Percentiles rank a stretch among this genome's conserved stretches.
phyloP scores from a whole-genome alignment of 2,888 invertebrate genomes.

The Melanotus villosus region DNA sequence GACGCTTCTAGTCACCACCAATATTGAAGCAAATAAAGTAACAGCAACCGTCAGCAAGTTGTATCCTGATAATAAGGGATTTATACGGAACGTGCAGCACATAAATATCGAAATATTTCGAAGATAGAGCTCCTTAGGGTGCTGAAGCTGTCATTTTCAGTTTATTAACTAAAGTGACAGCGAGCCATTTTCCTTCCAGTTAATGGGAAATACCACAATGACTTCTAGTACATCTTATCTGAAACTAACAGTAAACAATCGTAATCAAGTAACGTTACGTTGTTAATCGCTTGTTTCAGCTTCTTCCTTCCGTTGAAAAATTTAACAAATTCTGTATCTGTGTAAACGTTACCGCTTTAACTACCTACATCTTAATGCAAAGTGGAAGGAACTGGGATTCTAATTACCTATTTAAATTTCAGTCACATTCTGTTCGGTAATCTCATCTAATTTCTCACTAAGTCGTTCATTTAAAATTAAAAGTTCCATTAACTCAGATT shows the following conservation, averaged over 20 bases:
- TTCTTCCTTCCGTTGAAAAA: no score
- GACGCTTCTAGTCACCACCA: conserved; percentile 23
- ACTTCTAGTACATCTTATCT: not conserved
- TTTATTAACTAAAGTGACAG: conserved; percentile 2
- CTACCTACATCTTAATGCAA: no score
- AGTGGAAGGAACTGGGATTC: no score
- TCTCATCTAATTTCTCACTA: no score
- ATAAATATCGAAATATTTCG: conserved; percentile 36
- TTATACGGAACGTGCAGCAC: conserved; percentile 35
- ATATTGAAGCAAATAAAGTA: conserved; percentile 34
- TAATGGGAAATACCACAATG: not conserved
- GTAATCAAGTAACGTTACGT: not conserved
- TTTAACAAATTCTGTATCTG: no score
- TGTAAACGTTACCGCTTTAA: no score
- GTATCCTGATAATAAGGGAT: conserved; percentile 38
- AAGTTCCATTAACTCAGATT: no score
- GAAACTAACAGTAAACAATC: not conserved
- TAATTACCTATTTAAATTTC: no score
- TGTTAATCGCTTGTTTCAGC: no score
- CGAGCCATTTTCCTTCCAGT: not conserved
- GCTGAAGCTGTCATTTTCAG: conserved; percentile 18
- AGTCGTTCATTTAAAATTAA: no score
- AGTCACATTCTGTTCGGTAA: no score
- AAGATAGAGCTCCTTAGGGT: conserved; percentile 8
- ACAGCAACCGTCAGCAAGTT: conserved; percentile 40